Evolutionary conservation across 2,888 invertebrate species (phyloP).

Genomic region (Apocheima hispidaria): DNA sequence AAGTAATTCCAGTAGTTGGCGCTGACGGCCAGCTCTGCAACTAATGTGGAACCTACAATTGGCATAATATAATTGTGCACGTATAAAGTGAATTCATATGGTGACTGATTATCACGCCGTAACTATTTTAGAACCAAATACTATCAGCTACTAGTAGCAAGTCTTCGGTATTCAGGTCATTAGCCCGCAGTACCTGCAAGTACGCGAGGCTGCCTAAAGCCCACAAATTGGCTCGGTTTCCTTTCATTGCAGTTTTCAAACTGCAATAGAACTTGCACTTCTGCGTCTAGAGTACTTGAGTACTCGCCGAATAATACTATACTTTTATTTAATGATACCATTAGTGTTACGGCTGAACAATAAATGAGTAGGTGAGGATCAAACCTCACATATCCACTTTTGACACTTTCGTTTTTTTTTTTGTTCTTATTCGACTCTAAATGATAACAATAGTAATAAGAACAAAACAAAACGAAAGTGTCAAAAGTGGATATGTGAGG

Average conservation of each 20-base stretch:
- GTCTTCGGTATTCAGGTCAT: conserved; percentile 24
- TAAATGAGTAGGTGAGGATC: too few species aligned
- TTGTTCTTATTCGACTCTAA: too few species aligned
- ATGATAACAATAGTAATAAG: too few species aligned
- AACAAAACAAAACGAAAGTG: too few species aligned
- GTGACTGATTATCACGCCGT: not conserved
- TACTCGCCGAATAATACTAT: conserved; percentile 3
- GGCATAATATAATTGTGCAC: not conserved
- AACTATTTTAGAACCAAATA: conserved; percentile 1
- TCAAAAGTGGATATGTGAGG: too few species aligned
- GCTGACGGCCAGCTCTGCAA: conserved; percentile 11
- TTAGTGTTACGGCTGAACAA: not conserved
- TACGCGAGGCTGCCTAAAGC: conserved; percentile 23
- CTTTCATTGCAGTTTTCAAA: conserved; percentile 24
- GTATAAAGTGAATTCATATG: not conserved
- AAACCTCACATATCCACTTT: too few species aligned
- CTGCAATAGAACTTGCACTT: conserved; percentile 21
- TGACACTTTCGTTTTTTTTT: too few species aligned
- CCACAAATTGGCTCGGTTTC: conserved; percentile 32
- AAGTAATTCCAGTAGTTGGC: conserved; percentile 22
- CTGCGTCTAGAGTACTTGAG: not conserved
- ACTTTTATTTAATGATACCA: conserved; percentile 1
- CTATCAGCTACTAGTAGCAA: too few species aligned
- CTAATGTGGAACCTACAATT: conserved; percentile 7
- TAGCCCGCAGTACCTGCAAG: conserved; percentile 15